Evolutionary conservation across 2,113 vertebrate species (phyloP).

Genomic region (Erinaceus europaeus): DNA sequence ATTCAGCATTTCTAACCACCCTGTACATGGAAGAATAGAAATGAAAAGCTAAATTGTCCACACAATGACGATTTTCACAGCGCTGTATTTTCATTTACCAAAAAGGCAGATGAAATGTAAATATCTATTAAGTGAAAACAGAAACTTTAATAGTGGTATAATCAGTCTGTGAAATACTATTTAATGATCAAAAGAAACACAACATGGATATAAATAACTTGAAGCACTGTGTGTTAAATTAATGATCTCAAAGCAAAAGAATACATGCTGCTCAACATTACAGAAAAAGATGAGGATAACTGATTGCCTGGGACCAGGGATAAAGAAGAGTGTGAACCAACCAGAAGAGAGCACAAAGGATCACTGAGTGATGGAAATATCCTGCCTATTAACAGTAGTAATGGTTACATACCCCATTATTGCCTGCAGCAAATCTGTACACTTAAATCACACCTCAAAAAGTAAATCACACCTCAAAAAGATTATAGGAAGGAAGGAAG

Average conservation of each 20-base stretch:
- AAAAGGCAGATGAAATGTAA: neutral
- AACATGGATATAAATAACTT: neutral
- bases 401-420: neutral
- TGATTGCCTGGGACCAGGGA: neutral
- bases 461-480: neutral
- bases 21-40: conserved; percentile 3
- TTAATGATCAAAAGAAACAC: neutral
- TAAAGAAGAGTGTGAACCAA: conserved; percentile 3
- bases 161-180: neutral
- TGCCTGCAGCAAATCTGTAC: neutral
- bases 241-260: neutral
- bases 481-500: neutral
- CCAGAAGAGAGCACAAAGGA: neutral
- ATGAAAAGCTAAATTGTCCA: neutral
- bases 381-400: neutral
- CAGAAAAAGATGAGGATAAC: neutral
- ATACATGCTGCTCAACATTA: neutral
- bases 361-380: neutral
- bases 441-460: neutral
- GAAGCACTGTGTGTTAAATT: neutral
- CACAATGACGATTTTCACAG: neutral
- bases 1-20: neutral
- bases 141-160: neutral
- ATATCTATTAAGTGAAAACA: neutral
- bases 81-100: neutral